Evolutionary conservation across 2,113 vertebrate species (phyloP).

Genomic region (Stercorarius parasiticus): DNA sequence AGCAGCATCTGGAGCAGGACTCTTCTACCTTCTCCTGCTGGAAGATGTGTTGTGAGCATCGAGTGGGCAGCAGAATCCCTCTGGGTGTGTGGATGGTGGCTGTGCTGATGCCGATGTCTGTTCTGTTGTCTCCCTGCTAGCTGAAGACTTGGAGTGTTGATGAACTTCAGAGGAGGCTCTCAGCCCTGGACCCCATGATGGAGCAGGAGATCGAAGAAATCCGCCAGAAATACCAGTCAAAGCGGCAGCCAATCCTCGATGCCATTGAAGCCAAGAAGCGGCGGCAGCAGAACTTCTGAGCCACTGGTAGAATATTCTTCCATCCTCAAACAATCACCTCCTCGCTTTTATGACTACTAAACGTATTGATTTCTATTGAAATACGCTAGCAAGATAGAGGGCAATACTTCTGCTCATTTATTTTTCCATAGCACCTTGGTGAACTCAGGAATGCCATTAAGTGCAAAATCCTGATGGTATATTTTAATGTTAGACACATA

Average conservation of each 20-base stretch:
- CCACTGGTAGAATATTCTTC: background rate
- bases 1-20: background rate
- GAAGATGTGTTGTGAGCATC: accelerated
- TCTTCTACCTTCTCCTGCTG: background rate
- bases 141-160: slow-evolving; percentile 89
- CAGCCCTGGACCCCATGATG: slow-evolving; percentile 93
- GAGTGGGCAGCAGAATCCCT: background rate
- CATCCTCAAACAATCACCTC: slow-evolving; percentile 41
- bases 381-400: slow-evolving; percentile 47
- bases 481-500: background rate
- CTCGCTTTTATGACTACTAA: slow-evolving; percentile 43
- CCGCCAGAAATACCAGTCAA: slow-evolving; percentile 90
- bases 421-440: slow-evolving; percentile 70
- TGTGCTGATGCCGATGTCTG: background rate
- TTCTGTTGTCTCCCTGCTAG: slow-evolving; percentile 58
- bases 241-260: slow-evolving; percentile 92
- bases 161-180: slow-evolving; percentile 84
- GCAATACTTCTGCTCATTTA: slow-evolving; percentile 38
- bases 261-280: slow-evolving; percentile 94
- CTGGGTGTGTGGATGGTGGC: background rate
- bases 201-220: slow-evolving; percentile 97
- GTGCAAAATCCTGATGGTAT: slow-evolving; percentile 29
- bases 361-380: slow-evolving; percentile 30
- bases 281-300: slow-evolving; percentile 89
- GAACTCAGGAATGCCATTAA: slow-evolving; percentile 73